Base-by-base conservation (phyloP, 1,140 invertebrate species). In the Diploscapter pachys region DNA sequence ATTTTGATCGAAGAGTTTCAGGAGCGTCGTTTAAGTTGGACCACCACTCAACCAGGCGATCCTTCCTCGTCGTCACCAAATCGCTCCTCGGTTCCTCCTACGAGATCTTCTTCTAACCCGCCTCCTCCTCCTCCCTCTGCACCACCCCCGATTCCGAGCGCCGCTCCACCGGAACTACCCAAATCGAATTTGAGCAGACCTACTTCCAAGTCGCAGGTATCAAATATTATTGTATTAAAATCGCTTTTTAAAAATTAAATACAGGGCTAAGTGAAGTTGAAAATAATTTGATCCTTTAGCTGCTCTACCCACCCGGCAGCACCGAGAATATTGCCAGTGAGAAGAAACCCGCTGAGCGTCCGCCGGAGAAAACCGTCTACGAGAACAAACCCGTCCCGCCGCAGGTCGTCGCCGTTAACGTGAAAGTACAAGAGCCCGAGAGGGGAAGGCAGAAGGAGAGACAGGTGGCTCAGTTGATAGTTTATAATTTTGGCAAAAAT, bases 281-380 rank as follows among this genome's bases (percentile, higher is more conserved):
- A 79, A 73, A 54, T 57, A 59, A 31, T 57, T 74, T 31, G 59
- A 63, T 63, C 31, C 63, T 73, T 78, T 81, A 62, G 69, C 54
- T 54, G 69, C 66, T 61, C 68, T 74, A 80, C 49, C 68, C 78
- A 48, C 78, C 75, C 13, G 66, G 80, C 8, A 76, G 70, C 66
- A 73, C 75, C 49, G 75, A 76, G 49, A 68, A 76, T 51, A 66
- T 73, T 66, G 75, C 71, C 4, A 71, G 67, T 48, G 75, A 76
- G 52, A 55, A 72, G 48, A 76, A 68, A 4, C 75, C 75, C 13
- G 75, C 71, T 4, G 53, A 64, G 9, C n/a, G 75, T n/a, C 75
- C 75, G 13, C 59, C 64, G 11, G 75, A 76, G 49, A 72, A 66
- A 63, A 62, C 59, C 5, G 71, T 76, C 50, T 76, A 72, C 51